Conservation (phyloP, 2,113 vertebrate genomes). For the Xerus inauris region DNA sequence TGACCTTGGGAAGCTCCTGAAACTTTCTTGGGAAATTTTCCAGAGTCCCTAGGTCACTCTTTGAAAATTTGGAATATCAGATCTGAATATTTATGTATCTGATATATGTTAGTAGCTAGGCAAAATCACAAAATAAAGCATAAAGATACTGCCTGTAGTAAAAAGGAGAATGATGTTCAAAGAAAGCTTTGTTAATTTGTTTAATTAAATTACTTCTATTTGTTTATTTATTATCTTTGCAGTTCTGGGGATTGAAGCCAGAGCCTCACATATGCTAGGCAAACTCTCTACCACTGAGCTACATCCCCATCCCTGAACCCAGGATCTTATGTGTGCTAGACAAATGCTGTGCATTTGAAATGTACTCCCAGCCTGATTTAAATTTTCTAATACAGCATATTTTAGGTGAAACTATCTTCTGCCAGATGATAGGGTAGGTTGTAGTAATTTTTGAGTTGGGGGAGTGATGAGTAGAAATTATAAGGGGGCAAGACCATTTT, state of each 20-base stretch:
- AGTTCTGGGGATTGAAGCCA: too few relatives aligned
- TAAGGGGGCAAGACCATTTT: not conserved
- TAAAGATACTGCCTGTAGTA: not conserved
- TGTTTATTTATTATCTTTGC: not conserved
- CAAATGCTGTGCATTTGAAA: not conserved
- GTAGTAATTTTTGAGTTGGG: not conserved
- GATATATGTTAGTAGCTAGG: not conserved
- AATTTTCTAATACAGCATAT: not conserved
- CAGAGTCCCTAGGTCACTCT: not conserved
- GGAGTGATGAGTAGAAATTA: not conserved
- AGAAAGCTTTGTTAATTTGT: not conserved
- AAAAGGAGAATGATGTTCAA: not conserved
- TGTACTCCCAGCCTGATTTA: not conserved
- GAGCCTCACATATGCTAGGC: too few relatives aligned
- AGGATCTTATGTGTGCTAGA: not conserved
- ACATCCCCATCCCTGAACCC: too few relatives aligned
- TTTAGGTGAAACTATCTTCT: not conserved
- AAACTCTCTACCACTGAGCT: too few relatives aligned
- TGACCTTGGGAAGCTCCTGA: not conserved
- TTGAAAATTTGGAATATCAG: not conserved
- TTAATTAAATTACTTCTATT: conserved; percentile 18
- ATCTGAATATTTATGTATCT: not conserved
- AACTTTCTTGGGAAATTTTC: not conserved
- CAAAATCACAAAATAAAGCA: not conserved
- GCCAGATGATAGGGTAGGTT: not conserved